phyloP scores from a whole-genome alignment of 2,888 invertebrate genomes.

The Aleiodes testaceus region DNA sequence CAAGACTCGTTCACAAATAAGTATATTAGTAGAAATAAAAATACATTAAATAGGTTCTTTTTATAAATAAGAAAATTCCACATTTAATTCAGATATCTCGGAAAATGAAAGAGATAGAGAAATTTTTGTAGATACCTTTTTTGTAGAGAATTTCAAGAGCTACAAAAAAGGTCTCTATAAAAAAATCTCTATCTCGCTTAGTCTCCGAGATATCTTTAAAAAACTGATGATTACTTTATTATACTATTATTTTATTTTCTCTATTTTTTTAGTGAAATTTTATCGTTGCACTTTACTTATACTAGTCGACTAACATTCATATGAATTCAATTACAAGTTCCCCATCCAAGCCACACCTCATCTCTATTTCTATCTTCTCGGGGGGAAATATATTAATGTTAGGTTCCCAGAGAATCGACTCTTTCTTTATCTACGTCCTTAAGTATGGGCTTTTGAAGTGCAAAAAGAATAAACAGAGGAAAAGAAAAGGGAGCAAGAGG shows the following conservation, averaged over 20 bases:
- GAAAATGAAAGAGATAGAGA: too few relatives aligned
- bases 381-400: constrained; percentile 36
- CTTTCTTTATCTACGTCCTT: constrained; percentile 48
- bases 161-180: too few relatives aligned
- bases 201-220: too few relatives aligned
- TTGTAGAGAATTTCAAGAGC: too few relatives aligned
- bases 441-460: constrained; percentile 46
- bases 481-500: neutral
- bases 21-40: too few relatives aligned
- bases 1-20: neutral
- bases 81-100: too few relatives aligned
- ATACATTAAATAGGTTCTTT: too few relatives aligned
- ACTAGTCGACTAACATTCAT: constrained; percentile 51
- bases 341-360: constrained; percentile 20
- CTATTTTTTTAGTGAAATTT: constrained; percentile 31
- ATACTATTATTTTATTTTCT: too few relatives aligned
- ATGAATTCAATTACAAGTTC: constrained; percentile 46
- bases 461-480: neutral
- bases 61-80: too few relatives aligned
- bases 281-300: constrained; percentile 49
- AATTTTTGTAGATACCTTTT: too few relatives aligned
- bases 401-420: constrained; percentile 55
- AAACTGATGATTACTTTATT: too few relatives aligned
- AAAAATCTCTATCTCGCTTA: too few relatives aligned
- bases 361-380: constrained; percentile 24